A percentile compares a stretch with the other conserved stretches of the same genome.
These are phyloP conservation scores for Gorsachius goisagi DNA, from an alignment of 2,113 vertebrate species.

Conservation along the genomic window DNA sequence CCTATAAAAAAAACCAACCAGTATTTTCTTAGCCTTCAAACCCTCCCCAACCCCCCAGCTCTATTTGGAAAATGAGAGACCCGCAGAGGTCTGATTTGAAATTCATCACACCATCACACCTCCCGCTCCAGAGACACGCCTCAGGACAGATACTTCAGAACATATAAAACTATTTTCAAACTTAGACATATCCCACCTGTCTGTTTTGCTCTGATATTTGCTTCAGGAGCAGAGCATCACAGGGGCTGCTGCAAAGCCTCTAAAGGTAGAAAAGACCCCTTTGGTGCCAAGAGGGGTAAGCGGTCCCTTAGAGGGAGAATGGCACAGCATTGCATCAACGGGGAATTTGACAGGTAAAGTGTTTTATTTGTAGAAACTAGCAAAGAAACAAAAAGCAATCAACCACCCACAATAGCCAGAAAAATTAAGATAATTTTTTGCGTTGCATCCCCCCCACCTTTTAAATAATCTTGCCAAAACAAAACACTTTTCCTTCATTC, in stretches of 20 bases:
- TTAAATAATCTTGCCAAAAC: not conserved
- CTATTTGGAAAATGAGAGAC: not conserved
- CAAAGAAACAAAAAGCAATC: not conserved
- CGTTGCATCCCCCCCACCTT: not conserved
- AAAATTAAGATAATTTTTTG: not conserved
- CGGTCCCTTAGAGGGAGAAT: not conserved
- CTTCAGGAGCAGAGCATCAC: not conserved
- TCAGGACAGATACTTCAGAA: not conserved
- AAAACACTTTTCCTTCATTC: not conserved
- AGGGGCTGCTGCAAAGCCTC: not conserved
- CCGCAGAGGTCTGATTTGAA: not conserved
- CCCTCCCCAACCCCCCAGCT: too few relatives aligned
- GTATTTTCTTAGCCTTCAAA: not conserved
- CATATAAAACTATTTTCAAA: not conserved
- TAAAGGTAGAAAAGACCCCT: not conserved
- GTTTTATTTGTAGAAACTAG: not conserved
- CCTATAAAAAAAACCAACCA: not conserved
- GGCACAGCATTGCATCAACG: not conserved
- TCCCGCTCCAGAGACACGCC: not conserved
- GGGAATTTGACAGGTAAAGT: not conserved
- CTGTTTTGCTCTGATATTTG: conserved; percentile 3
- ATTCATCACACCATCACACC: not conserved
- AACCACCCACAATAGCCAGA: not conserved
- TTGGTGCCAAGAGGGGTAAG: not conserved
- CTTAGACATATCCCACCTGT: not conserved